Evolutionary conservation across 2,888 invertebrate species (phyloP).

Genomic region (Shargacucullia verbasci): DNA sequence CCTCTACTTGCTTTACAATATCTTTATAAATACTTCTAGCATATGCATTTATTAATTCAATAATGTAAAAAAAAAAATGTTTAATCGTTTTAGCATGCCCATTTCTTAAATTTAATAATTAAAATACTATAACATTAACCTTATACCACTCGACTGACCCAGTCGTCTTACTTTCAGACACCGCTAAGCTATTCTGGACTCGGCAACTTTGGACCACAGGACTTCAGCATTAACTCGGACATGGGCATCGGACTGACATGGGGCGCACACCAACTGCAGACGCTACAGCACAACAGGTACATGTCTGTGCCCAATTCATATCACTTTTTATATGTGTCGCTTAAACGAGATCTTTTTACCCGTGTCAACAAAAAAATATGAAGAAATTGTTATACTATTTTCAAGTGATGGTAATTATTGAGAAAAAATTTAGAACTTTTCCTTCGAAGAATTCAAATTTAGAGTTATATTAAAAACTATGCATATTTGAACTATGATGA

Average conservation of each 20-base stretch:
- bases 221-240: slow-evolving; percentile 93
- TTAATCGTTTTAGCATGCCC: too few relatives aligned
- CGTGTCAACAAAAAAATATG: neutral
- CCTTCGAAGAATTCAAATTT: too few relatives aligned
- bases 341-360: slow-evolving; percentile 28
- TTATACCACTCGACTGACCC: neutral
- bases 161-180: slow-evolving; percentile 72
- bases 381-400: too few relatives aligned
- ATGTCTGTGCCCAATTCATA: slow-evolving; percentile 84
- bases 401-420: too few relatives aligned
- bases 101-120: too few relatives aligned
- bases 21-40: too few relatives aligned
- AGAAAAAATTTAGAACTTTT: too few relatives aligned
- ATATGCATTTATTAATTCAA: too few relatives aligned
- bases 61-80: too few relatives aligned
- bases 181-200: slow-evolving; percentile 90
- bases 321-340: slow-evolving; percentile 56
- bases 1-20: too few relatives aligned
- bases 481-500: neutral
- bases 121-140: neutral
- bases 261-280: slow-evolving; percentile 92
- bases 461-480: too few relatives aligned
- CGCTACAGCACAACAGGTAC: slow-evolving; percentile 92
- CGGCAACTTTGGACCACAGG: slow-evolving; percentile 92
- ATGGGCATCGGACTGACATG: slow-evolving; percentile 92